These are phyloP conservation scores for Heliconius himera DNA, from an alignment of 1,140 invertebrate species.

Conservation along the genomic window DNA sequence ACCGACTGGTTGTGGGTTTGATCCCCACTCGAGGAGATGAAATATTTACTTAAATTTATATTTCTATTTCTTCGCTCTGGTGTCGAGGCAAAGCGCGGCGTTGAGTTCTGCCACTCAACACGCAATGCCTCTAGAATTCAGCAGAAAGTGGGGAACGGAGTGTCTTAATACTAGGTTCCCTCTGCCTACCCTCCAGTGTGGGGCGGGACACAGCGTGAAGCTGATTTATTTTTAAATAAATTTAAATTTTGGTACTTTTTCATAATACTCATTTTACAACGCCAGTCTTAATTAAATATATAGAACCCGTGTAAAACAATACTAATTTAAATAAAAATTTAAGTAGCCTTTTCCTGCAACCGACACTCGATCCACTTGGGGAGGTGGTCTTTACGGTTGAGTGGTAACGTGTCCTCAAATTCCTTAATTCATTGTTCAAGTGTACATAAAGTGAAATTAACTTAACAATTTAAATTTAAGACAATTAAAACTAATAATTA, in stretches of 20 bases:
- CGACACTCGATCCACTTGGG: constrained; percentile 48
- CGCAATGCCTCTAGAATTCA: too few species aligned
- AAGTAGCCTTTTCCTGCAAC: constrained; percentile 49
- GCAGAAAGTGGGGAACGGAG: too few species aligned
- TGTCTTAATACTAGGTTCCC: too few species aligned
- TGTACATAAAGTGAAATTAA: constrained; percentile 33
- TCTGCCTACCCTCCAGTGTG: too few species aligned
- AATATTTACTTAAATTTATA: too few species aligned
- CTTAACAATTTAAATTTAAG: background rate
- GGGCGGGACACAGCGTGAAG: too few species aligned
- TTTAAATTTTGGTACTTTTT: background rate
- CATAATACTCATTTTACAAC: background rate
- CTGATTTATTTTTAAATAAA: too few species aligned
- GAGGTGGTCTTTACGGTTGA: constrained; percentile 51
- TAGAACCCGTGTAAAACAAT: constrained; percentile 33
- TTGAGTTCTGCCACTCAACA: too few species aligned
- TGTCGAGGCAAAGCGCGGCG: too few species aligned
- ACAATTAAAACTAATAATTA: background rate
- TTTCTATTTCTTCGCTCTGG: too few species aligned
- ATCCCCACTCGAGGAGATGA: too few species aligned
- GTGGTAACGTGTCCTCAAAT: constrained; percentile 45
- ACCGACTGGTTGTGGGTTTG: too few species aligned
- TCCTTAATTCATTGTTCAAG: constrained; percentile 32
- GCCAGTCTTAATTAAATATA: background rate
- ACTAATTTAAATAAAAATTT: constrained; percentile 45